Base-by-base conservation (phyloP, 1,140 invertebrate species). In the Zaprionus lachaisei region DNA sequence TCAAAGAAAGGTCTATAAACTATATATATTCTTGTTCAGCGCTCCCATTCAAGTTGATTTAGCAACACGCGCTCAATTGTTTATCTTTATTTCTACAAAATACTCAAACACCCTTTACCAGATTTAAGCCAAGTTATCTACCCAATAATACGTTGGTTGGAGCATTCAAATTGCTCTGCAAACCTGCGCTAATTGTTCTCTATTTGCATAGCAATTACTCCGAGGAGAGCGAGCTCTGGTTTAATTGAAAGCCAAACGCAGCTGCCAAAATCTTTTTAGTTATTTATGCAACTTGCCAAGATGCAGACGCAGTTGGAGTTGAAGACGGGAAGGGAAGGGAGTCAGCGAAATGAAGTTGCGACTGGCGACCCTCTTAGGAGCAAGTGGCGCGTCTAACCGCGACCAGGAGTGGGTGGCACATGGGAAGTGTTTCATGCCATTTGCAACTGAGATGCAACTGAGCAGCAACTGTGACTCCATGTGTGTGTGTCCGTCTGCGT, bases 301-400 rank as follows among this genome's bases (percentile, higher is more conserved):
- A n/a, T 15, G 41, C 66, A 51, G 56, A 28, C 15, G 7, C 9
- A 51, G 41, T 9, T 47, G 17, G 2, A 14, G 12, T 2, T 12
- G 37, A n/a, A 31, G 54, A 1, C 1, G 9, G 24, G 24, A 26
- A 26, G 24, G 28, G 6, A 28, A 28, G 5, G 20, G 9, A 51
- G 47, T 0, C 24, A 20, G 3, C 14, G 26, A 62, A 11, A 47
- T 22, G 60, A 17, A 28, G 26, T 28, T 56, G 54, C 15, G 15
- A 49, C 51, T 24, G 26, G 71, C 60, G 69, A 68, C 65, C 31
- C 66, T 67, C 70, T 86, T 55, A 22, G 51, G 76, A 55, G 66
- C 54, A 66, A 82, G 80, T 75, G 80, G 34, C 47, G 61, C 76
- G 69, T 51, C 81, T 80, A 77, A 63, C 80, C 80, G 62, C 80